These are phyloP conservation scores for Seriola quinqueradiata DNA, from an alignment of 2,113 vertebrate genomes.

Conservation along the genomic window DNA sequence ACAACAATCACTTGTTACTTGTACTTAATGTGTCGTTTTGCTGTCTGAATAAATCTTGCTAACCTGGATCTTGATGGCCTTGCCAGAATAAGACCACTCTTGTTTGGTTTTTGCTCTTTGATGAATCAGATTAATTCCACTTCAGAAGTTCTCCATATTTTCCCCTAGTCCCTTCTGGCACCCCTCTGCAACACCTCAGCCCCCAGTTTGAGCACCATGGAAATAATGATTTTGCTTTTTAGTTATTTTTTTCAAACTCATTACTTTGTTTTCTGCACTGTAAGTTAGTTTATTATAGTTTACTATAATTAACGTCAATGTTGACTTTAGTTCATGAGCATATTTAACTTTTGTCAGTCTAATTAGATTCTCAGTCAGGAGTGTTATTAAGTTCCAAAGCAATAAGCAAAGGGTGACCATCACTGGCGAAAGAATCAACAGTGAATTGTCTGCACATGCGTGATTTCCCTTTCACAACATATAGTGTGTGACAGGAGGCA, in stretches of 20 bases:
- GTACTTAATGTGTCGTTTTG: not conserved
- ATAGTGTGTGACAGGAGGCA: not conserved
- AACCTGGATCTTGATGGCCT: not conserved
- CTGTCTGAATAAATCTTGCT: not conserved
- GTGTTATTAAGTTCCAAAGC: constrained; percentile 9
- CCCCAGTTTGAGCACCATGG: not conserved
- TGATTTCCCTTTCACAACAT: not conserved
- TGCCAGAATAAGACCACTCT: not conserved
- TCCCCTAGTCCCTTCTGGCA: not conserved
- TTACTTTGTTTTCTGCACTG: not conserved
- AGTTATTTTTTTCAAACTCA: not conserved
- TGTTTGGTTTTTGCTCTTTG: not conserved
- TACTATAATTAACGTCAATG: not conserved
- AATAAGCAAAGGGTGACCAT: constrained; percentile 3
- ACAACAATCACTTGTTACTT: not conserved
- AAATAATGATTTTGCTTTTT: not conserved
- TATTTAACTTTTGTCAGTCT: constrained; percentile 1
- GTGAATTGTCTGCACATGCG: not conserved
- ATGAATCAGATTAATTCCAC: not conserved
- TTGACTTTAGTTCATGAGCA: not conserved
- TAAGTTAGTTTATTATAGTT: not conserved
- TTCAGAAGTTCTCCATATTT: not conserved
- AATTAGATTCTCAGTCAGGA: constrained; percentile 19
- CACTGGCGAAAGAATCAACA: not conserved
- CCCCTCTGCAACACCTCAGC: not conserved